Percentiles rank a stretch among this genome's conserved stretches.
Conservation (phyloP, 2,888 invertebrate species). For the Hartigia nigra region DNA sequence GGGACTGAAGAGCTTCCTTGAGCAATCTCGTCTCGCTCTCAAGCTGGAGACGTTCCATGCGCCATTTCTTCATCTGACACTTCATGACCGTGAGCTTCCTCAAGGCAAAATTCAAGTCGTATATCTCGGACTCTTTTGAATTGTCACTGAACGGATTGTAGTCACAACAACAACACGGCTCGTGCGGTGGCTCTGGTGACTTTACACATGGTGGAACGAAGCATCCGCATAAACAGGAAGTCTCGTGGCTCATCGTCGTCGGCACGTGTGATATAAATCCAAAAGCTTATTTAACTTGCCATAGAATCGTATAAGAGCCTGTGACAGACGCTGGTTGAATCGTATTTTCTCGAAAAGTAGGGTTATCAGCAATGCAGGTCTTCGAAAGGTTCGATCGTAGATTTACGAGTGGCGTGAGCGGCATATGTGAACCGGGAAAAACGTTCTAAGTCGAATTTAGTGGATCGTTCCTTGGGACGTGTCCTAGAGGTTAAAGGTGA, state of each 20-base stretch:
- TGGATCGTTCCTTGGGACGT: neutral
- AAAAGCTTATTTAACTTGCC: neutral
- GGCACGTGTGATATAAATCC: neutral
- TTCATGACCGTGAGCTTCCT: constrained; percentile 58
- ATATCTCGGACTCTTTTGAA: constrained; percentile 48
- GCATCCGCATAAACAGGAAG: constrained; percentile 28
- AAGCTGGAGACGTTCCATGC: constrained; percentile 52
- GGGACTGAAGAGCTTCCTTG: constrained; percentile 47
- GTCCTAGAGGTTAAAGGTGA: neutral
- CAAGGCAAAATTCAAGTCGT: constrained; percentile 52
- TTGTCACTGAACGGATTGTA: constrained; percentile 53
- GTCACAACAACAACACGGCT: constrained; percentile 51
- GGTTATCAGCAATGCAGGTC: neutral
- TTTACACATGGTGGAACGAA: constrained; percentile 26
- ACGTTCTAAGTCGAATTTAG: neutral
- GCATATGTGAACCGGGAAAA: neutral
- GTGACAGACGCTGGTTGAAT: neutral
- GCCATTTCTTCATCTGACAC: constrained; percentile 60
- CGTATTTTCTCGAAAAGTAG: neutral
- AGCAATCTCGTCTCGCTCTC: constrained; percentile 56
- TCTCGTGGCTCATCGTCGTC: neutral
- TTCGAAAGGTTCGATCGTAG: neutral
- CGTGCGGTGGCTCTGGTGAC: constrained; percentile 36
- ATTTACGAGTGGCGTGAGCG: neutral
- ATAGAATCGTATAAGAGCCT: neutral